Base-by-base conservation (phyloP, 2,888 invertebrate genomes). In the Orthonevra nobilis region DNA sequence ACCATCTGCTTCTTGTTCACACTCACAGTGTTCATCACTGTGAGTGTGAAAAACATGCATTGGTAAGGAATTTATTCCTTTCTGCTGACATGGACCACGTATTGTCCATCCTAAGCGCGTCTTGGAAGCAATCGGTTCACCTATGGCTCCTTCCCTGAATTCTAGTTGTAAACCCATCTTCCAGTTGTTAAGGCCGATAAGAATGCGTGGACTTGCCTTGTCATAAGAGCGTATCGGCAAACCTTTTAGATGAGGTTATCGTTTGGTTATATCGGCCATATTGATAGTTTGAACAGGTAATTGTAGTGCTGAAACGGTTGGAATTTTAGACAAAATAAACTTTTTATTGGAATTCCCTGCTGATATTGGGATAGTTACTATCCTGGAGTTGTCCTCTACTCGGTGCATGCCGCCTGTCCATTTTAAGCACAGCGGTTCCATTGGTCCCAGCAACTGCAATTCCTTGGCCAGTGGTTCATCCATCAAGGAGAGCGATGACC, bases 131-230 rank as follows among this genome's bases (percentile, higher is more conserved):
- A n/a, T n/a, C n/a, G n/a, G n/a, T n/a, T n/a, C n/a, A n/a, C n/a
- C n/a, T n/a, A n/a, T n/a, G n/a, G n/a, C n/a, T n/a, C n/a, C n/a
- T n/a, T n/a, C n/a, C n/a, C n/a, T n/a, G n/a, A n/a, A n/a, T n/a
- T n/a, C n/a, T n/a, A n/a, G n/a, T n/a, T n/a, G n/a, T n/a, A 64
- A 4, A n/a, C 58, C 56, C 2, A 81, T 9, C 4, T 42, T 54
- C 34, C 64, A 64, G 30, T 74, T 81, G 14, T 73, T 42, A 0
- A 44, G 36, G 7, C 36, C 52, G 23, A 20, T 46, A 28, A 32
- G 9, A 1, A 72, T 23, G 1, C 46, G 19, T 7, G 72, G 38
- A 19, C 23, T 10, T 15, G 63, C 30, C 3, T 61, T 61, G 9
- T 30, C 12, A n/a, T 69, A 69, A 0, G 58, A 58, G 5, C 26